Conservation (phyloP, 1,140 invertebrate genomes). For the Agrilus planipennis region DNA sequence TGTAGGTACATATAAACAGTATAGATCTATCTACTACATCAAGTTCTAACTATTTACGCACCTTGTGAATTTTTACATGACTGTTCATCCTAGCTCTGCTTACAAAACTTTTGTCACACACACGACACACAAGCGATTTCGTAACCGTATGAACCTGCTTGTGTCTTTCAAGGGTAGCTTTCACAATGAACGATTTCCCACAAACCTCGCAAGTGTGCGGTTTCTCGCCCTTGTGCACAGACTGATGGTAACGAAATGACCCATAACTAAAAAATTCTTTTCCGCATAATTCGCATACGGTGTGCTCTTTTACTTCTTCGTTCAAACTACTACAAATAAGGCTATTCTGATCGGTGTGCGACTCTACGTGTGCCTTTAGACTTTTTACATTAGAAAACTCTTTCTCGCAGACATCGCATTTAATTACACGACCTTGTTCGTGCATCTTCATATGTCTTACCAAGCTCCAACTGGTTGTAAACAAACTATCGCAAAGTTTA, state of each 20-base stretch:
- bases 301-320: too few relatives aligned
- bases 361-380: not conserved
- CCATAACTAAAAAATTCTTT: slow-evolving; percentile 1
- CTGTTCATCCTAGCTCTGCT: slow-evolving; percentile 17
- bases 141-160: slow-evolving; percentile 63
- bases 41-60: too few relatives aligned
- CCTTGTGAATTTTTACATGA: slow-evolving; percentile 15
- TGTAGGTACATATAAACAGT: too few relatives aligned
- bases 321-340: too few relatives aligned
- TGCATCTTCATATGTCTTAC: not conserved
- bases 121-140: slow-evolving; percentile 55
- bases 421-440: not conserved
- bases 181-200: slow-evolving; percentile 28
- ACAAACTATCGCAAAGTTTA: too few relatives aligned
- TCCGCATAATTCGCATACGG: slow-evolving; percentile 2
- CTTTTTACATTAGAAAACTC: not conserved
- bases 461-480: too few relatives aligned
- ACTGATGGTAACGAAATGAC: not conserved
- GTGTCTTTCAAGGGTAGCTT: slow-evolving; percentile 59
- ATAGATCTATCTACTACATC: too few relatives aligned
- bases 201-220: slow-evolving; percentile 19
- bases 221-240: slow-evolving; percentile 45
- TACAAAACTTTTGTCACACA: slow-evolving; percentile 42
- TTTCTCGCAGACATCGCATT: slow-evolving; percentile 7
- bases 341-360: slow-evolving; percentile 55